Evolutionary conservation across 2,797 vertebrate species (phyloP), one percentile per base, ranked within the genome.

Genomic region (Alca torda): DNA sequence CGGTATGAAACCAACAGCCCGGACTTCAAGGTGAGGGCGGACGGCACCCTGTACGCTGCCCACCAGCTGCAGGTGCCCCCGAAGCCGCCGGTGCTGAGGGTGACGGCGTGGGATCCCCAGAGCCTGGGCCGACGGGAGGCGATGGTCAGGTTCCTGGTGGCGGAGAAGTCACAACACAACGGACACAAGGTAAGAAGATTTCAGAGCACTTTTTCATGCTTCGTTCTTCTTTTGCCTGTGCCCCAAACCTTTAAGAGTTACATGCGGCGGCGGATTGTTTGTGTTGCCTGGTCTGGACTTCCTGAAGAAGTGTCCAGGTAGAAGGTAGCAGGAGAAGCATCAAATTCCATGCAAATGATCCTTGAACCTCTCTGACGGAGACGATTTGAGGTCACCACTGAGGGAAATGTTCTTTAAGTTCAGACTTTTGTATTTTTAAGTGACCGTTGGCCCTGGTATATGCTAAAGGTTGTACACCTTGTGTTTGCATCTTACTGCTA

Each of bases 21-120:
- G 78, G 96, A 98, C 97, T 99, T 99, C 98, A 98, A 98, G 85
- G 98, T 99, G 82, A 97, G 97, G 63, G 93, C 96, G 0, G 99
- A 99, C 12, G 99, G 99, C 48, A 99, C 99, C 9, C 92, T 99
- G 93, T 98, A 98, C 3, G 97, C 98, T 23, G 97, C 97, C 88
- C 97, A 94, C 81, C 98, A 98, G 48, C 93, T 98, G 82, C 98
- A 96, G 91, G 96, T 98, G 93, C 97, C 99, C 92, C 97, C 98
- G 0, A 98, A 98, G 86, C 98, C 99, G 21, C 97, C 99, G 94
- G 97, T 98, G 72, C 99, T 99, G 95, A 97, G 98, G 54, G 98
- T 99, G 92, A 99, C 98, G 0, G 99, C 98, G 0, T 96, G 98
- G 86, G 98, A 98, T 60, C 96, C 94, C 63, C 98, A 98, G 33